These are phyloP conservation scores for Chiridota heheva DNA, from an alignment of 35 echinoderm and acorn worm genomes.

Conservation along the genomic window DNA sequence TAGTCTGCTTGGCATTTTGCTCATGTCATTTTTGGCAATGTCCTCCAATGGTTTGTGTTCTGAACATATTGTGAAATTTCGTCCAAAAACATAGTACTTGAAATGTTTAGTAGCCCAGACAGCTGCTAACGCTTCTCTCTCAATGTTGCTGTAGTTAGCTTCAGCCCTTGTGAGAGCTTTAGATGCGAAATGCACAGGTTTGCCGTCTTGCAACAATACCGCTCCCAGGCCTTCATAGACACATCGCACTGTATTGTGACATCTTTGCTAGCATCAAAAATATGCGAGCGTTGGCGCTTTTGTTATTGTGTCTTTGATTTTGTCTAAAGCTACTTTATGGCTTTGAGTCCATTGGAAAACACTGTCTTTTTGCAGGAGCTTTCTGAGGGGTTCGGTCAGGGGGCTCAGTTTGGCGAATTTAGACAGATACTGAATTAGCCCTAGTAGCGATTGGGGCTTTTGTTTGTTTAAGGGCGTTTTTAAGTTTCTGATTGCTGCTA, in stretches of 20 bases:
- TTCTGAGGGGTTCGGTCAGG: conserved; percentile 2
- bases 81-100: conserved; percentile 32
- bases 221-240: conserved; percentile 35
- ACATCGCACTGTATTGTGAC: conserved; percentile 37
- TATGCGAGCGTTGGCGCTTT: conserved; percentile 39
- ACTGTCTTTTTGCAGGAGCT: conserved; percentile 29
- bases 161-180: conserved; percentile 43
- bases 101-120: conserved; percentile 29
- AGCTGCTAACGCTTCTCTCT: conserved; percentile 23
- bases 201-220: conserved; percentile 31
- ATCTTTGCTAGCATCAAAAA: neutral
- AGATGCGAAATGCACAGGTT: conserved; percentile 42
- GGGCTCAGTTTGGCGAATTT: conserved; percentile 6
- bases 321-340: conserved; percentile 23
- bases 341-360: conserved; percentile 31
- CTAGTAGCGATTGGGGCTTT: conserved; percentile 12
- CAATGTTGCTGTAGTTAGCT: conserved; percentile 48
- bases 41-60: conserved; percentile 45
- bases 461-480: conserved; percentile 13
- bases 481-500: conserved; percentile 16
- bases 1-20: conserved; percentile 29
- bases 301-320: conserved; percentile 36
- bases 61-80: conserved; percentile 12
- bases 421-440: conserved; percentile 24
- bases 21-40: conserved; percentile 32